These are phyloP conservation scores for Galeruca laticollis DNA, from an alignment of 2,888 invertebrate species.

Conservation along the genomic window DNA sequence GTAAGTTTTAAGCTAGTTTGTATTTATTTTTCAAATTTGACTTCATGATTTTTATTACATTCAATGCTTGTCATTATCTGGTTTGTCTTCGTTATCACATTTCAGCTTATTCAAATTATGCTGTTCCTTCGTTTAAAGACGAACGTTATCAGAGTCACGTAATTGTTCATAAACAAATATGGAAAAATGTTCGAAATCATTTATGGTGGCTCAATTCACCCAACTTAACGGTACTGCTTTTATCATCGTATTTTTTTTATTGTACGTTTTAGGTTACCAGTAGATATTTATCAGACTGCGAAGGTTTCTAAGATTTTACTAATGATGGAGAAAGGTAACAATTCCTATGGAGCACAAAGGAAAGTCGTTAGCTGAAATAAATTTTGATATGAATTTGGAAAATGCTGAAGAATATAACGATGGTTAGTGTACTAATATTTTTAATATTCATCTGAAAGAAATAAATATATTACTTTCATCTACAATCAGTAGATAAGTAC, in stretches of 20 bases:
- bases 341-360: constrained; percentile 24
- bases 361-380: constrained; percentile 25
- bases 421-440: not conserved
- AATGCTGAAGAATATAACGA: constrained; percentile 33
- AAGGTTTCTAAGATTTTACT: constrained; percentile 18
- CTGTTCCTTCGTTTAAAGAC: too few relatives aligned
- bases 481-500: too few relatives aligned
- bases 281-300: constrained; percentile 26
- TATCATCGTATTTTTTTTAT: not conserved
- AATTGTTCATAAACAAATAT: not conserved
- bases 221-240: too few relatives aligned
- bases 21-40: too few relatives aligned
- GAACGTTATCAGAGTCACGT: too few relatives aligned
- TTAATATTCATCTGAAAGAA: too few relatives aligned
- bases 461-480: too few relatives aligned
- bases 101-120: not conserved
- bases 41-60: too few relatives aligned
- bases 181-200: too few relatives aligned
- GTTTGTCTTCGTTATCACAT: too few relatives aligned
- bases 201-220: too few relatives aligned
- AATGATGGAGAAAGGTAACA: constrained; percentile 29
- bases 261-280: constrained; percentile 1
- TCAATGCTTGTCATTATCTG: too few relatives aligned
- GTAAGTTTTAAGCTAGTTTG: not conserved
- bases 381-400: constrained; percentile 33